phyloP scores from a whole-genome alignment of 1,140 invertebrate species.

The Lethrus apterus region DNA sequence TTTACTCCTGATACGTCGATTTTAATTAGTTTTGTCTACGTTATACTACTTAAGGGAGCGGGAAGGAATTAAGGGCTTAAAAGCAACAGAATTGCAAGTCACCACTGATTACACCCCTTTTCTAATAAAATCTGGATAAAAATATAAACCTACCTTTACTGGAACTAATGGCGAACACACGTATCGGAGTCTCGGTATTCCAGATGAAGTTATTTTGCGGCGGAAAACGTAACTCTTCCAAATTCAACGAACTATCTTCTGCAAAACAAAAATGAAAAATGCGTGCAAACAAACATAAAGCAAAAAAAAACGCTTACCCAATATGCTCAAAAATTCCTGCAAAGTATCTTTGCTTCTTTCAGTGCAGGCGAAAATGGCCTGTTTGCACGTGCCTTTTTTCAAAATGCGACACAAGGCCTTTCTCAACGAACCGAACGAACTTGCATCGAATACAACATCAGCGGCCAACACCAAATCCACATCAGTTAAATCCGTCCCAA shows the following conservation, averaged over 20 bases:
- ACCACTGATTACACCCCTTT: no score
- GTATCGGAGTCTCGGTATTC: constrained; percentile 13
- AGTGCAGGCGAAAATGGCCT: constrained; percentile 42
- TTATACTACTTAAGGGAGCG: no score
- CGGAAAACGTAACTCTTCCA: constrained; percentile 11
- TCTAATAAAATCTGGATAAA: no score
- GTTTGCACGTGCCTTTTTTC: constrained; percentile 28
- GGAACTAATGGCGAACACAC: no score
- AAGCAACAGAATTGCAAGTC: no score
- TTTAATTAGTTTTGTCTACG: no score
- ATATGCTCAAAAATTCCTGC: constrained; percentile 36
- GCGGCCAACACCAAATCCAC: constrained; percentile 47
- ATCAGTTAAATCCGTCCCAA: constrained; percentile 21
- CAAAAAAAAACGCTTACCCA: no score
- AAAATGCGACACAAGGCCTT: constrained; percentile 39
- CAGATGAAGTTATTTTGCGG: constrained; percentile 22
- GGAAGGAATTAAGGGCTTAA: no score
- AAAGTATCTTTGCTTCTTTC: constrained; percentile 46
- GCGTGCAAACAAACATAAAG: no score
- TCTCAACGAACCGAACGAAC: constrained; percentile 40
- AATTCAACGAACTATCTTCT: neutral
- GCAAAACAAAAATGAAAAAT: no score
- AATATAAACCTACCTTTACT: no score
- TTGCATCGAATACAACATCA: constrained; percentile 48
- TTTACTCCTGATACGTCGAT: no score